Evolutionary conservation across 2,888 invertebrate genomes (phyloP).

Genomic region (Lithophane socia): DNA sequence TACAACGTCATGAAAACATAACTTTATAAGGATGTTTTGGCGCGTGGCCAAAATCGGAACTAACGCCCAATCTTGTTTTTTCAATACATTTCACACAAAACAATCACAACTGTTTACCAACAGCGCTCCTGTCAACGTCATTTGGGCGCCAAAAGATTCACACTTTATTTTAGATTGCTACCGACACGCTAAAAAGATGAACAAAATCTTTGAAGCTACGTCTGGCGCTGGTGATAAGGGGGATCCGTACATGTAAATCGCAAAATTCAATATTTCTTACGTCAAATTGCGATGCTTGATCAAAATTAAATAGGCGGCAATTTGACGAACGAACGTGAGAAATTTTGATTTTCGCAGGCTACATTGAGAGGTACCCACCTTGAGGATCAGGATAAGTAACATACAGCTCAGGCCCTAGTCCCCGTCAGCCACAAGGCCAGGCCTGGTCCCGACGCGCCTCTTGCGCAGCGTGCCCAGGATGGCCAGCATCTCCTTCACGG

Average conservation of each 20-base stretch:
- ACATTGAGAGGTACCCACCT: too few relatives aligned
- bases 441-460: conserved; percentile 69
- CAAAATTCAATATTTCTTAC: too few relatives aligned
- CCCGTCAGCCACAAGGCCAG: conserved; percentile 47
- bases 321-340: too few relatives aligned
- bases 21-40: neutral
- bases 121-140: neutral
- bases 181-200: neutral
- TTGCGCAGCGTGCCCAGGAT: conserved; percentile 90
- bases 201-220: neutral
- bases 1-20: neutral
- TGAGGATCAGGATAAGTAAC: neutral
- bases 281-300: too few relatives aligned
- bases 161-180: too few relatives aligned
- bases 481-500: conserved; percentile 91
- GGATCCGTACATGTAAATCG: too few relatives aligned
- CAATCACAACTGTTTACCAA: neutral
- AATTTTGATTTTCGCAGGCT: too few relatives aligned
- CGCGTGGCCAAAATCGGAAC: neutral
- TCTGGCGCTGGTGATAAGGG: too few relatives aligned
- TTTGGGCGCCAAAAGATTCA: neutral
- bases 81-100: neutral
- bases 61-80: neutral
- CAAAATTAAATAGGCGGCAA: too few relatives aligned
- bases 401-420: neutral